Base-by-base conservation (phyloP, 2,113 vertebrate species). In the Silurus asotus region DNA sequence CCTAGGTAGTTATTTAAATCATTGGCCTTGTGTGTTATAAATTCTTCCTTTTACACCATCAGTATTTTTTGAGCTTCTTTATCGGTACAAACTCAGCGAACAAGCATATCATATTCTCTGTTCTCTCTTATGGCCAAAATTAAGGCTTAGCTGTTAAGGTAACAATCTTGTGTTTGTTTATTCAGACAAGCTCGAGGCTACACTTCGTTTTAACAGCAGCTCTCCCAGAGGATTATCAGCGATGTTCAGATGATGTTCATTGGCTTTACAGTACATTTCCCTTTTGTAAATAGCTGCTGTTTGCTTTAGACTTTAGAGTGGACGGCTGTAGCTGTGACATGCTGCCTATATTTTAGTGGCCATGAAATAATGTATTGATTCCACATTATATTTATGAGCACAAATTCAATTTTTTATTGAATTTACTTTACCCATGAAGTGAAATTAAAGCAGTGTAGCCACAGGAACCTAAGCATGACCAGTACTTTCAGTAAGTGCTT, bases 151-250 rank as follows among this genome's bases (percentile, higher is more conserved):
- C 28, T 45, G 72, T 20, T 7, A 65, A 77, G 17, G 25, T 61
- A 69, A 28, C 17, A 67, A 37, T 51, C 15, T 78, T 84, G 61
- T 17, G 23, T 84, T 76, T 84, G 49, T 79, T 85, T 78, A 78
- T 78, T 62, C 75, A 55, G 9, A 45, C 48, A 25, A 67, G 49
- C 74, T 67, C 17, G 17, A 78, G 74, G 84, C 61, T 85, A 62
- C 1, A 25, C 45, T 65, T 55, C 67, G 74, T 45, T 78, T 85
- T 37, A 85, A 17, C 61, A 56, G 59, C 25, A 77, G 45, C 48
- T 77, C 59, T 53, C 59, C 15, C 48, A 7, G 17, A 45, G 75
- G 49, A 67, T 85, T 85, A 56, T 23, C 15, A 20, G 84, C 9
- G n/a, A 64, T 79, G 23, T 84, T 74, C 53, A 61, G 69, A 5